Conservation (phyloP, 1,140 invertebrate genomes). For the Aphidius gifuensis region DNA sequence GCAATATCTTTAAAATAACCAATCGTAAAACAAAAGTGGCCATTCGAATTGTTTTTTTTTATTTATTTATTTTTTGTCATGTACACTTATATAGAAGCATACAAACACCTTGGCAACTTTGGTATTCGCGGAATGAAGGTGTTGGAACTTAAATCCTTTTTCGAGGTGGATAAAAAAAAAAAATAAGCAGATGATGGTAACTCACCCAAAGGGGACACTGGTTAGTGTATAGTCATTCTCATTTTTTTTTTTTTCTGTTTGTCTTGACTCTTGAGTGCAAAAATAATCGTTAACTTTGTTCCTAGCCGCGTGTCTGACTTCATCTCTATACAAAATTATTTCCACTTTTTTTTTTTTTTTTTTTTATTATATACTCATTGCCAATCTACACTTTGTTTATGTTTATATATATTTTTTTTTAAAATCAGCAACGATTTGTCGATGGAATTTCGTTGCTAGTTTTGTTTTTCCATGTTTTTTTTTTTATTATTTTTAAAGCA, state of each 20-base stretch:
- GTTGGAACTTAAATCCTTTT: constrained; percentile 26
- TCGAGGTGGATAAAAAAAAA: constrained; percentile 15
- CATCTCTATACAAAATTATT: not conserved
- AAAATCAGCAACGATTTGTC: constrained; percentile 6
- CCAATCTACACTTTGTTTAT: not conserved
- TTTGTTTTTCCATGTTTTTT: too few species aligned
- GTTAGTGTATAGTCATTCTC: constrained; percentile 4
- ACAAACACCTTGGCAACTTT: not conserved
- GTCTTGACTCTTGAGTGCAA: constrained; percentile 30
- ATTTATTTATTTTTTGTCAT: not conserved
- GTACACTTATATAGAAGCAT: too few species aligned
- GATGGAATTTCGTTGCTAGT: not conserved
- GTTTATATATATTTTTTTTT: constrained; percentile 1
- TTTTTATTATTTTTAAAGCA: too few species aligned
- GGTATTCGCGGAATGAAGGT: constrained; percentile 31
- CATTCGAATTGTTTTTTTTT: constrained; percentile 1
- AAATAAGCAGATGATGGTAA: constrained; percentile 27
- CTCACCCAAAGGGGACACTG: constrained; percentile 15
- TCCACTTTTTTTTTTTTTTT: not conserved
- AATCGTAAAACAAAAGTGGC: not conserved
- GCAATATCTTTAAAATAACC: constrained; percentile 2
- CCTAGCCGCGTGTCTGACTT: constrained; percentile 2
- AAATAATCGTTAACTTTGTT: constrained; percentile 42
- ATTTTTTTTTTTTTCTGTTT: constrained; percentile 34
- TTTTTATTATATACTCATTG: not conserved